Conservation (phyloP, 1,140 invertebrate genomes). For the Habropoda laboriosa region DNA sequence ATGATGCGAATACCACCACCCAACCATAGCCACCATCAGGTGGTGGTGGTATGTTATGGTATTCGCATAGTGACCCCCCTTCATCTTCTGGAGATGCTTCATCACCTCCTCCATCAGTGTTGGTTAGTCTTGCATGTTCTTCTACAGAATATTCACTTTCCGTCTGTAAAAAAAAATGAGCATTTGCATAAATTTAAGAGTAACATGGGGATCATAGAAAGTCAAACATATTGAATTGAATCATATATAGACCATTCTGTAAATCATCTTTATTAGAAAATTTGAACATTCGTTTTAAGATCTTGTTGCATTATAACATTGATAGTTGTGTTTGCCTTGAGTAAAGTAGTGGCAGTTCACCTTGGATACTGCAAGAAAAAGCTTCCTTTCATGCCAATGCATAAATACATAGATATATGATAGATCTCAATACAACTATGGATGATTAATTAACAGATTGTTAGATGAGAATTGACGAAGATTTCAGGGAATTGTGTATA, state of each 20-base stretch:
- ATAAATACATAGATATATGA: conserved; percentile 38
- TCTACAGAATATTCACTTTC: conserved; percentile 92
- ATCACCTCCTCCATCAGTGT: conserved; percentile 75
- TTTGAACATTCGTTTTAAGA: conserved; percentile 9
- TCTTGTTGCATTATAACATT: conserved; percentile 11
- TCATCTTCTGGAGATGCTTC: conserved; percentile 87
- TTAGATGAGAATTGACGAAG: background rate
- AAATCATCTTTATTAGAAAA: background rate
- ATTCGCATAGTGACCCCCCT: conserved; percentile 87
- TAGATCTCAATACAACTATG: background rate
- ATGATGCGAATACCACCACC: conserved; percentile 96
- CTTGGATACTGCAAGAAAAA: conserved; percentile 57
- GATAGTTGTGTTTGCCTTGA: conserved; percentile 52
- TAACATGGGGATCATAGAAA: background rate
- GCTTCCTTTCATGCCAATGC: conserved; percentile 42
- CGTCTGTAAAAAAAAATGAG: conserved; percentile 85
- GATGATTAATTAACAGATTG: background rate
- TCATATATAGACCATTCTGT: background rate
- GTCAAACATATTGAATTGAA: no score
- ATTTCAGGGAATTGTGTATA: background rate
- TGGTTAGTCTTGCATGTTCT: conserved; percentile 88
- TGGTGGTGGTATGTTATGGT: conserved; percentile 90
- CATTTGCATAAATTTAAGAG: background rate
- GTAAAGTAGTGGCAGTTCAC: conserved; percentile 54
- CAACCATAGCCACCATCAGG: conserved; percentile 95